Percentiles rank a stretch among this genome's conserved stretches.
Evolutionary conservation across 2,888 invertebrate genomes (phyloP).

Genomic region (Teleogryllus oceanicus): DNA sequence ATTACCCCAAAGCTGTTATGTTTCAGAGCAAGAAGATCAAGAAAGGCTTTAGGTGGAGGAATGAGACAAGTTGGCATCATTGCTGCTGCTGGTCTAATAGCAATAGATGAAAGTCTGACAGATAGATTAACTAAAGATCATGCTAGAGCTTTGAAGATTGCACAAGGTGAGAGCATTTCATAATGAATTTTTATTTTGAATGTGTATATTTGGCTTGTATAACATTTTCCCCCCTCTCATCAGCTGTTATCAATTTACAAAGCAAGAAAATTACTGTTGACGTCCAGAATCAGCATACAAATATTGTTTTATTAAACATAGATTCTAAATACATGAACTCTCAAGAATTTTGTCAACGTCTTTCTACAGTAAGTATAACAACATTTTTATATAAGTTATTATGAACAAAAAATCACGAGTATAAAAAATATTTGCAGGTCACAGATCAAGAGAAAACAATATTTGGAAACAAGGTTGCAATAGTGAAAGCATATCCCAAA

Average conservation of each 20-base stretch:
- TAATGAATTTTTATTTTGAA: no score
- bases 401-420: no score
- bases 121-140: conserved; percentile 74
- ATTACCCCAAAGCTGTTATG: conserved; percentile 27
- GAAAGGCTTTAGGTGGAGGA: conserved; percentile 90
- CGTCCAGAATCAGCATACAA: conserved; percentile 61
- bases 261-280: conserved; percentile 63
- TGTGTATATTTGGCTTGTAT: no score
- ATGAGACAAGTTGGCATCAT: conserved; percentile 90
- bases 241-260: conserved; percentile 58
- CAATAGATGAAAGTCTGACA: conserved; percentile 70
- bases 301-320: conserved; percentile 68
- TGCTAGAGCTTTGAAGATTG: conserved; percentile 62
- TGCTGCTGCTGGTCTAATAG: conserved; percentile 84
- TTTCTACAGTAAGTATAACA: conserved; percentile 45
- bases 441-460: conserved; percentile 53
- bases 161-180: conserved; percentile 54
- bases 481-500: conserved; percentile 60
- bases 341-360: conserved; percentile 54
- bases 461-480: conserved; percentile 46
- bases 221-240: conserved; percentile 33
- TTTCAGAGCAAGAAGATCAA: conserved; percentile 68
- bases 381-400: not conserved
- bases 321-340: conserved; percentile 54
- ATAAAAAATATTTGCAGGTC: conserved; percentile 37